Percentiles rank a stretch among this genome's conserved stretches.
Evolutionary conservation across 2,888 invertebrate species (phyloP).

Genomic region (Crocallis elinguaria): DNA sequence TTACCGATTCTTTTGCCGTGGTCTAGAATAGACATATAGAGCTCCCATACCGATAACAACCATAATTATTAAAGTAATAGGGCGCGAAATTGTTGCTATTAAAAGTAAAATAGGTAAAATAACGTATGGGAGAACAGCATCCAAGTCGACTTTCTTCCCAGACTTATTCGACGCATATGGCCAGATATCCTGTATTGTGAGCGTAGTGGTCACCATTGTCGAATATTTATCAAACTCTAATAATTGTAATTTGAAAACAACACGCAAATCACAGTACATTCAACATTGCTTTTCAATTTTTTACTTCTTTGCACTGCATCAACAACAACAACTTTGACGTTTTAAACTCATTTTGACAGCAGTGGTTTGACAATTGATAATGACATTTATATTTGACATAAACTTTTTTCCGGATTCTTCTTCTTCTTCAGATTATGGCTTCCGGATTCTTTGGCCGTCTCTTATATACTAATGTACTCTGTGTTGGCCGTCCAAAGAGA

Average conservation of each 20-base stretch:
- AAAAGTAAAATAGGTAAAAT: slow-evolving; percentile 68
- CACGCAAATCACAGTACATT: no score
- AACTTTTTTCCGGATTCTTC: no score
- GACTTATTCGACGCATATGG: slow-evolving; percentile 55
- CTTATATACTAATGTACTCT: no score
- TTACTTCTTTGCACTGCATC: background rate
- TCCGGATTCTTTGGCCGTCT: no score
- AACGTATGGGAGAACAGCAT: slow-evolving; percentile 70
- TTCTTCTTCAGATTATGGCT: no score
- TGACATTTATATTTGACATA: no score
- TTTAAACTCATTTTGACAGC: no score
- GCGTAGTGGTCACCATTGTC: slow-evolving; percentile 55
- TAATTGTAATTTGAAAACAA: background rate
- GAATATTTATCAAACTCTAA: background rate
- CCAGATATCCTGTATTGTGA: slow-evolving; percentile 67
- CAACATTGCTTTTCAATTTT: no score
- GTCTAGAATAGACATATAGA: slow-evolving; percentile 71
- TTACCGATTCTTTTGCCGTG: slow-evolving; percentile 77
- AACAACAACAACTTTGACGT: background rate
- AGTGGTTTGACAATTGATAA: no score
- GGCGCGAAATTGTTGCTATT: slow-evolving; percentile 65
- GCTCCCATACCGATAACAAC: slow-evolving; percentile 73
- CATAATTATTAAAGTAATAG: slow-evolving; percentile 68
- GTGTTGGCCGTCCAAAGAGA: no score
- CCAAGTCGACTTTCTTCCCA: slow-evolving; percentile 66